Percentiles rank a stretch among this genome's conserved stretches.
These are phyloP conservation scores for Eucidaris tribuloides DNA, from an alignment of 35 echinoderm and acorn worm genomes.

Conservation along the genomic window DNA sequence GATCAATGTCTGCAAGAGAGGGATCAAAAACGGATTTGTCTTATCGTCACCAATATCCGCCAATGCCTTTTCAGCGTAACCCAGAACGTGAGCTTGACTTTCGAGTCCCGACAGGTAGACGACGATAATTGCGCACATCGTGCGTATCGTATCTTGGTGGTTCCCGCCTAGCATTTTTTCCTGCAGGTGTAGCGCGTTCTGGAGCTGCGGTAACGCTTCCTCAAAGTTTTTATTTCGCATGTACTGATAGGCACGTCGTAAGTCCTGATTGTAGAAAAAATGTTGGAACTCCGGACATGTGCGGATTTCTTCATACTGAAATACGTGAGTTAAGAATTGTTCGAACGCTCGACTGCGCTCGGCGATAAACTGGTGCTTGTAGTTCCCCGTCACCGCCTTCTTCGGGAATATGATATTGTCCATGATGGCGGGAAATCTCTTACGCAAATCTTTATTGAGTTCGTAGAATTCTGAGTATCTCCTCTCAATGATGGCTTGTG, in stretches of 20 bases:
- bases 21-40: slow-evolving; percentile 79
- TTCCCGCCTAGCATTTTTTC: slow-evolving; percentile 83
- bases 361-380: slow-evolving; percentile 86
- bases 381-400: slow-evolving; percentile 87
- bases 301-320: slow-evolving; percentile 67
- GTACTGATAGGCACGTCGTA: slow-evolving; percentile 69
- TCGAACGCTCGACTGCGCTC: slow-evolving; percentile 95
- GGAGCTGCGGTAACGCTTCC: slow-evolving; percentile 81
- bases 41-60: slow-evolving; percentile 71
- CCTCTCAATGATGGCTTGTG: slow-evolving; percentile 85
- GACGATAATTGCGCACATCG: slow-evolving; percentile 86
- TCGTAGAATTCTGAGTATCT: slow-evolving; percentile 90
- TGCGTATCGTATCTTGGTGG: slow-evolving; percentile 68
- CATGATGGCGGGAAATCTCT: slow-evolving; percentile 78
- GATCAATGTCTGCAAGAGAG: slow-evolving; percentile 83
- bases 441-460: slow-evolving; percentile 57
- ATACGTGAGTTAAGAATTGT: slow-evolving; percentile 73
- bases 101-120: slow-evolving; percentile 79
- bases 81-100: slow-evolving; percentile 71
- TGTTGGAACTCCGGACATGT: slow-evolving; percentile 68
- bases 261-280: slow-evolving; percentile 89
- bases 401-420: slow-evolving; percentile 76
- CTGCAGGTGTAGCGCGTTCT: slow-evolving; percentile 92
- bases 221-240: slow-evolving; percentile 67
- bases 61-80: slow-evolving; percentile 80